Evolutionary conservation across 2,797 vertebrate genomes (phyloP), one percentile per base, ranked within the genome.

Genomic region (Pyrocephalus nanus): DNA sequence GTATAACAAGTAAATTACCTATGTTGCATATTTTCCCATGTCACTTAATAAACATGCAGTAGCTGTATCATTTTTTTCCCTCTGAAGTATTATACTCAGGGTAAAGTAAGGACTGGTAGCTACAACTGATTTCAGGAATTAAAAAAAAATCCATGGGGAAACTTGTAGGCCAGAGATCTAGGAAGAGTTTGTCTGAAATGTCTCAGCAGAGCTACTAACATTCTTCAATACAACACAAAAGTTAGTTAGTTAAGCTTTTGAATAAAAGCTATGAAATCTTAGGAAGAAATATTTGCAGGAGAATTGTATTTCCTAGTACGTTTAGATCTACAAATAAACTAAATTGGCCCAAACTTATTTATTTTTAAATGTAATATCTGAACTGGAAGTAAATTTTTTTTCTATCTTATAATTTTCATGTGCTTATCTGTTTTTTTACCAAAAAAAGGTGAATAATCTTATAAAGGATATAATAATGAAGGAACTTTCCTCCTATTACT

Each of bases 91-190:
- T 81, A 12, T 30, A 55, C 6, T 71, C 43, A 55, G 3, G 8
- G 19, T 47, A 43, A 93, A 65, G 11, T 78, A 69, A 70, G n/a
- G 4, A 32, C 12, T 4, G 1, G 8, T 47, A 61, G 15, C 19
- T 4, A 5, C 18, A 72, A 75, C 26, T 45, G 64, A 55, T 50
- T 20, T 4, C 1, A 74, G 8, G 4, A 62, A 67, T 55, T 22
- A 2, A 38, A 48, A 2, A 36, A 48, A 45, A 23, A 42, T 30
- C 15, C 0, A 1, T 36, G 5, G 3, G 4, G 5, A 92, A 71
- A 65, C 1, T 15, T 84, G 21, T 3, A 69, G 42, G 18, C 8
- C 7, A 50, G 42, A 89, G 11, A 21, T 77, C 25, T 36, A 60
- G 34, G 17, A 81, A 60, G 6, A 73, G 5, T 75, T 81, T 73